Evolutionary conservation across 2,113 vertebrate genomes (phyloP).

Genomic region (Meriones unguiculatus): DNA sequence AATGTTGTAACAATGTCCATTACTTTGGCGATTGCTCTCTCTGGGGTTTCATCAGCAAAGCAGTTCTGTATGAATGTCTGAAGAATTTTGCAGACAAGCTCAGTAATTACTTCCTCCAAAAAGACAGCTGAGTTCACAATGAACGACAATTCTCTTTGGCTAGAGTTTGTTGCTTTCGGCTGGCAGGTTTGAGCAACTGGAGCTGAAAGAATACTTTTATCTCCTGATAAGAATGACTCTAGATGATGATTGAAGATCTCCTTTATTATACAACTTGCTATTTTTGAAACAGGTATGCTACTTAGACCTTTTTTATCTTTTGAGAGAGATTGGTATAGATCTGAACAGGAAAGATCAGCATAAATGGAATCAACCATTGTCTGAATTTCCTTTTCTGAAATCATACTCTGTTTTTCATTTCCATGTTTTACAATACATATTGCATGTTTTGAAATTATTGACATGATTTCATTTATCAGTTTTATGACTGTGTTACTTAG

Average conservation of each 20-base stretch:
- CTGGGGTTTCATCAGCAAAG: slow-evolving; percentile 55
- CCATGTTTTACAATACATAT: slow-evolving; percentile 77
- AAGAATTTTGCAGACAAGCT: slow-evolving; percentile 77
- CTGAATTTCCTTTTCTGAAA: slow-evolving; percentile 76
- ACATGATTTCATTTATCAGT: slow-evolving; percentile 77
- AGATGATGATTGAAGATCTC: slow-evolving; percentile 81
- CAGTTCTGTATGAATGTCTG: slow-evolving; percentile 62
- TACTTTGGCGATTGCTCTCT: slow-evolving; percentile 36
- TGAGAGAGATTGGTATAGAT: slow-evolving; percentile 66
- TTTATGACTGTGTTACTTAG: slow-evolving; percentile 68
- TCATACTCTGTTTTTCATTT: slow-evolving; percentile 66
- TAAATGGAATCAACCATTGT: slow-evolving; percentile 78
- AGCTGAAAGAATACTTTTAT: slow-evolving; percentile 57
- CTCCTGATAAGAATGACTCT: slow-evolving; percentile 72
- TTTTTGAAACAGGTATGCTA: slow-evolving; percentile 73
- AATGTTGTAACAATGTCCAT: slow-evolving; percentile 65
- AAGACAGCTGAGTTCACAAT: slow-evolving; percentile 77
- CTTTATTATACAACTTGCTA: slow-evolving; percentile 80
- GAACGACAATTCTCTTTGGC: slow-evolving; percentile 52
- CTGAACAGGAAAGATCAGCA: slow-evolving; percentile 68
- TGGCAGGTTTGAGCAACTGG: slow-evolving; percentile 29
- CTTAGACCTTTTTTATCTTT: slow-evolving; percentile 69
- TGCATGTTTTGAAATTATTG: slow-evolving; percentile 79
- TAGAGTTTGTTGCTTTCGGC: not conserved
- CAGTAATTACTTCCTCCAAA: slow-evolving; percentile 80